These are phyloP conservation scores for Xenopus tropicalis DNA, from an alignment of 2,113 vertebrate species.

Conservation along the genomic window DNA sequence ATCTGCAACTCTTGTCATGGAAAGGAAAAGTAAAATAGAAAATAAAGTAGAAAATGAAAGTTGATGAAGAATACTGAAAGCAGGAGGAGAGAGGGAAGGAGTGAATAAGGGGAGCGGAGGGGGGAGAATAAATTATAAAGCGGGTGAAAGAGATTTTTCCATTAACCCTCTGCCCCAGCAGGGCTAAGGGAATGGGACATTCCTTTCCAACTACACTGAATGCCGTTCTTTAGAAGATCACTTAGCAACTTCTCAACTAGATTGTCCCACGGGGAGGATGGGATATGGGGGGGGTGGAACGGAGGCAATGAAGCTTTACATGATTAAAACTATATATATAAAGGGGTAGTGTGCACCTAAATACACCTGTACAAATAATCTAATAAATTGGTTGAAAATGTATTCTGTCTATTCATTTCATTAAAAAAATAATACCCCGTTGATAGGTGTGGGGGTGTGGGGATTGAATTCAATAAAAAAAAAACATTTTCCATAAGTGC, in stretches of 20 bases:
- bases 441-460: no score
- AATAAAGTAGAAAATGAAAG: not conserved
- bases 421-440: no score
- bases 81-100: not conserved
- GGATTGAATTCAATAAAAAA: no score
- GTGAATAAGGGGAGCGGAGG: not conserved
- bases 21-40: no score
- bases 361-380: not conserved
- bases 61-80: not conserved
- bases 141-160: not conserved
- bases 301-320: not conserved
- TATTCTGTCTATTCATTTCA: not conserved
- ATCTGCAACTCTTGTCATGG: no score
- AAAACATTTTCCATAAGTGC: no score
- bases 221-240: constrained; percentile 14
- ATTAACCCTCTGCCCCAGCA: constrained; percentile 2
- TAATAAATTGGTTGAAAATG: not conserved
- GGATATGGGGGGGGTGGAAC: not conserved
- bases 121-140: constrained; percentile 4
- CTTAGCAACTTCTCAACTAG: constrained; percentile 22
- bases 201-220: constrained; percentile 16
- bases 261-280: not conserved
- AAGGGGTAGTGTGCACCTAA: not conserved
- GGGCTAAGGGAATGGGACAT: not conserved
- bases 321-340: no score